Evolutionary conservation across 2,797 vertebrate species (phyloP).

Genomic region (Takifugu rubripes): DNA sequence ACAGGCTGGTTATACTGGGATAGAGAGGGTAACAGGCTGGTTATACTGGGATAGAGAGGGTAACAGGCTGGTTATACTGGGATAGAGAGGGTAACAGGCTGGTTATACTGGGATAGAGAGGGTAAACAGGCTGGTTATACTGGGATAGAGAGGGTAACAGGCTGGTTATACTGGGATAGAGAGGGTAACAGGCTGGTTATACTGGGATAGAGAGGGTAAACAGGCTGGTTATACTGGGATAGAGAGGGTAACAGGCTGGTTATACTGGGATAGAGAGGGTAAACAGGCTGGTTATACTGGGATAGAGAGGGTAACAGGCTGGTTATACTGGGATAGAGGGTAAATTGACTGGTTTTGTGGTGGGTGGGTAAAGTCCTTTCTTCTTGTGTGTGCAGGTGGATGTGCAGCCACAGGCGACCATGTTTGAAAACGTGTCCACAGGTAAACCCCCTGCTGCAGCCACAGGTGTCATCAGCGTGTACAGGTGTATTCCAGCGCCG

Average conservation of each 20-base stretch:
- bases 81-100: no score
- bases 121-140: background rate
- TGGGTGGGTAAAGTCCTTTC: no score
- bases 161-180: background rate
- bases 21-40: no score
- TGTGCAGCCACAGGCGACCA: slow-evolving; percentile 32
- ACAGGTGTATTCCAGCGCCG: background rate
- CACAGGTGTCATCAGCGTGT: background rate
- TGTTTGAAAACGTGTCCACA: slow-evolving; percentile 76
- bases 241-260: background rate
- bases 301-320: background rate
- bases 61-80: no score
- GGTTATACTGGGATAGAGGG: background rate
- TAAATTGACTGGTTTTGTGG: background rate
- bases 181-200: no score
- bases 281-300: background rate
- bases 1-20: no score
- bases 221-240: background rate
- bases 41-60: no score
- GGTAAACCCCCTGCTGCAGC: slow-evolving; percentile 47
- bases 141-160: background rate
- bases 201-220: no score
- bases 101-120: no score
- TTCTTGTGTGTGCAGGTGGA: slow-evolving; percentile 13
- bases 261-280: background rate